These are phyloP conservation scores for Phoxinus phoxinus DNA, from an alignment of 2,113 vertebrate species.

Conservation along the genomic window DNA sequence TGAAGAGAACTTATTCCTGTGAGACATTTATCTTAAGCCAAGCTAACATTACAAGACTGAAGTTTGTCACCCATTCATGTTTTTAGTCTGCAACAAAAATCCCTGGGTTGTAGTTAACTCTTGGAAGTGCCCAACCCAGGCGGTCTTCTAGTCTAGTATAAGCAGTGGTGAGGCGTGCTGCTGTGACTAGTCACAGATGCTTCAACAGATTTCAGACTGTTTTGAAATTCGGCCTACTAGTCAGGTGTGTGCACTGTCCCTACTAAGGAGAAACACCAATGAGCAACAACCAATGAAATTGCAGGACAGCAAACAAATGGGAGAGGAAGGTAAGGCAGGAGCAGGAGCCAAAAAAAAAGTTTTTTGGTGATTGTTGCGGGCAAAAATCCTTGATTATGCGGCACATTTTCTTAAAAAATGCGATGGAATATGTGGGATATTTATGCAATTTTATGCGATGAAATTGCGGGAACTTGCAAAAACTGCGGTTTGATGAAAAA, in stretches of 20 bases:
- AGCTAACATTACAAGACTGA: slow-evolving; percentile 6
- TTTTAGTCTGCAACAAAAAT: neutral
- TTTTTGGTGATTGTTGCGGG: too few species aligned
- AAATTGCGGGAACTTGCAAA: too few species aligned
- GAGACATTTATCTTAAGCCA: slow-evolving; percentile 9
- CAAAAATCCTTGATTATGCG: too few species aligned
- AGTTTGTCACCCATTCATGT: neutral
- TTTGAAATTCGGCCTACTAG: neutral
- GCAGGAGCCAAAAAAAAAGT: neutral
- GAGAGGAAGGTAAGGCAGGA: neutral
- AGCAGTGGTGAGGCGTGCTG: neutral
- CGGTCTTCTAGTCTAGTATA: neutral
- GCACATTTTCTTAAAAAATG: too few species aligned
- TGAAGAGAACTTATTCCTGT: neutral
- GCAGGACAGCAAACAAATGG: neutral
- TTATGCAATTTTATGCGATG: too few species aligned
- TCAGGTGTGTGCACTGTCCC: neutral
- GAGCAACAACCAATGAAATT: neutral
- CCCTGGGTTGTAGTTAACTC: neutral
- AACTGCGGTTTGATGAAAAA: too few species aligned
- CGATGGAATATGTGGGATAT: too few species aligned
- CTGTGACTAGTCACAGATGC: neutral
- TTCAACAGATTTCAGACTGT: neutral
- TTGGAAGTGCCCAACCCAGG: neutral
- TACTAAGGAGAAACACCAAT: neutral